Conservation (phyloP, 1,140 invertebrate genomes). For the Lutraria rhynchaena region DNA sequence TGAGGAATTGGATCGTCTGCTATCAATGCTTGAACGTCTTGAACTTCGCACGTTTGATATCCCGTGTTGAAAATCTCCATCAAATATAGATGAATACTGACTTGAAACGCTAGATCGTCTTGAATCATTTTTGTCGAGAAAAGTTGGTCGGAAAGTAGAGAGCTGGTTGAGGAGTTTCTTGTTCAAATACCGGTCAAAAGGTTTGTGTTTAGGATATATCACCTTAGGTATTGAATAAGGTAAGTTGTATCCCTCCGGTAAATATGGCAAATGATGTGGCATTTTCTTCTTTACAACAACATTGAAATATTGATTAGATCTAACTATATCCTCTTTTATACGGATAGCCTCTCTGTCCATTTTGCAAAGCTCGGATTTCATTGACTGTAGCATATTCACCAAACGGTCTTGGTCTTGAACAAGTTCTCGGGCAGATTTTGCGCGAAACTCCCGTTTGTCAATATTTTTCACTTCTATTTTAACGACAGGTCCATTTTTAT, state of each 20-base stretch:
- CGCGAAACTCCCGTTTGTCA: conserved; percentile 9
- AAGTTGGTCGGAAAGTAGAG: not conserved
- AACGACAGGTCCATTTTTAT: too few species aligned
- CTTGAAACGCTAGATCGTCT: conserved; percentile 12
- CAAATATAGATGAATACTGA: too few species aligned
- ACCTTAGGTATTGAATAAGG: conserved; percentile 26
- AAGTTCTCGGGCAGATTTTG: conserved; percentile 44
- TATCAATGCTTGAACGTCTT: not conserved
- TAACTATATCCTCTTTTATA: conserved; percentile 51
- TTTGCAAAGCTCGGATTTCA: conserved; percentile 39
- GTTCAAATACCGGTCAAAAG: not conserved
- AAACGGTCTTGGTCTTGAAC: conserved; percentile 42
- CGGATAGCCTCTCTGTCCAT: conserved; percentile 51
- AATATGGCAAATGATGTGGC: conserved; percentile 5
- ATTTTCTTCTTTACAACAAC: conserved; percentile 22
- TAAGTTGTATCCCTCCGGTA: conserved; percentile 36
- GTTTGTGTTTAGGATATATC: conserved; percentile 2
- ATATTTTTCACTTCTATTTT: too few species aligned
- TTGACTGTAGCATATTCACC: conserved; percentile 24
- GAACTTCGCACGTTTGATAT: too few species aligned
- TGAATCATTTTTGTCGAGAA: not conserved
- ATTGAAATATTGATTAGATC: conserved; percentile 48
- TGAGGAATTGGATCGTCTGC: not conserved
- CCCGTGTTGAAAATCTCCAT: too few species aligned
- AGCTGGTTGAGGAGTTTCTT: not conserved